These are phyloP conservation scores for Creontiades dilutus DNA, from an alignment of 2,888 invertebrate species.

Conservation along the genomic window DNA sequence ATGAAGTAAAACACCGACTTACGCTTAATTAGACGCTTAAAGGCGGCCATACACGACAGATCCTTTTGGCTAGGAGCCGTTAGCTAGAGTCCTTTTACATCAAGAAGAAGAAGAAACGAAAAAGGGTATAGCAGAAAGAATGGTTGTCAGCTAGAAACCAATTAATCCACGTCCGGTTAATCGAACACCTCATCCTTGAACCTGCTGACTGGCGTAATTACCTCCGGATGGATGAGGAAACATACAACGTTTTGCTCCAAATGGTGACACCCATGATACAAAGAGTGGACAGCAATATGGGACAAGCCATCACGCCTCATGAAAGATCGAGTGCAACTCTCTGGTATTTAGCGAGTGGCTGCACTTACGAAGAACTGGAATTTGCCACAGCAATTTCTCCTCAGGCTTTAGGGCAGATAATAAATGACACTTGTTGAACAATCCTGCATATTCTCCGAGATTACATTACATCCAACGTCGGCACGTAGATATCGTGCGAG, in stretches of 20 bases:
- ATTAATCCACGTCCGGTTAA: conserved; percentile 67
- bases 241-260: conserved; percentile 75
- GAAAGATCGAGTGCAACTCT: conserved; percentile 72
- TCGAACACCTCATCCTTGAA: conserved; percentile 70
- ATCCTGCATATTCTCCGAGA: background rate
- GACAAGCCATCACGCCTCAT: conserved; percentile 75
- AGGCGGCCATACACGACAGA: too few relatives aligned
- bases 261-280: conserved; percentile 75
- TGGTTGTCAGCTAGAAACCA: conserved; percentile 39
- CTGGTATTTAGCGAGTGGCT: too few relatives aligned
- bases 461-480: too few relatives aligned
- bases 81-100: too few relatives aligned
- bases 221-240: too few relatives aligned
- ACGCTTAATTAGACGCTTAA: too few relatives aligned
- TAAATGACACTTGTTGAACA: too few relatives aligned
- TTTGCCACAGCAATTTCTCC: too few relatives aligned
- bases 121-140: conserved; percentile 10
- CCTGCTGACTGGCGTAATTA: conserved; percentile 76
- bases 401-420: too few relatives aligned
- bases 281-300: conserved; percentile 75
- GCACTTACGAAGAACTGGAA: background rate
- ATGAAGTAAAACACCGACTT: too few relatives aligned
- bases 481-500: too few relatives aligned
- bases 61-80: too few relatives aligned
- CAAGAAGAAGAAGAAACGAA: conserved; percentile 17